A percentile compares a stretch with the other conserved stretches of the same genome.
Conservation (phyloP, 2,113 vertebrate genomes). For the Aptenodytes forsteri region DNA sequence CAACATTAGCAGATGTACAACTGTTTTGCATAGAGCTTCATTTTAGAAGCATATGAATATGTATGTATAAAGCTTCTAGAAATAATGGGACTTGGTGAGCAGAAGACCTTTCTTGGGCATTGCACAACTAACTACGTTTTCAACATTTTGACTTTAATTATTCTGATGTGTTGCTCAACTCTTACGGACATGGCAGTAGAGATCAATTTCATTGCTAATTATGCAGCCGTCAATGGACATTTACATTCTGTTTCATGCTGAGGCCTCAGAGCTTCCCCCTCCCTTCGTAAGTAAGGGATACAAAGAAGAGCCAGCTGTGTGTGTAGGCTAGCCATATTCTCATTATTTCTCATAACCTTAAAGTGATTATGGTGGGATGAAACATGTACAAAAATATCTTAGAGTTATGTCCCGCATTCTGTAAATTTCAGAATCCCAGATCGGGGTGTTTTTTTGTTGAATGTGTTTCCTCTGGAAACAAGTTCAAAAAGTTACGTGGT, state of each 20-base stretch:
- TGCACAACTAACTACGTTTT: accelerated
- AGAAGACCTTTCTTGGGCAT: not conserved
- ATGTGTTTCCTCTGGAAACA: not conserved
- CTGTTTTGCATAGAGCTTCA: not conserved
- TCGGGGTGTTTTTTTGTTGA: not conserved
- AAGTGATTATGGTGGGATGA: not conserved
- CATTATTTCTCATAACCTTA: not conserved
- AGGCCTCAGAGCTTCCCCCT: not conserved
- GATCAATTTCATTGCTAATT: not conserved
- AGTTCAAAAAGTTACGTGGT: not conserved
- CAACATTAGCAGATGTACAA: not conserved
- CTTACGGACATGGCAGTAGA: not conserved
- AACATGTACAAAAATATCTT: not conserved
- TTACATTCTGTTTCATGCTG: not conserved
- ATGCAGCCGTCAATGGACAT: not conserved
- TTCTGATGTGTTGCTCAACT: not conserved
- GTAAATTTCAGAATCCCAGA: not conserved
- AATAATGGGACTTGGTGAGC: not conserved
- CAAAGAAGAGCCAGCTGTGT: not conserved
- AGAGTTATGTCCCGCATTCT: not conserved
- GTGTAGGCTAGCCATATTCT: not conserved
- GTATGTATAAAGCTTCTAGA: not conserved
- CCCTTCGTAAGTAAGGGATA: not conserved
- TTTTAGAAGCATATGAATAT: not conserved
- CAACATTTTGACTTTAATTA: not conserved